Conservation (phyloP, 2,888 invertebrate species). For the Sycophila texana region DNA sequence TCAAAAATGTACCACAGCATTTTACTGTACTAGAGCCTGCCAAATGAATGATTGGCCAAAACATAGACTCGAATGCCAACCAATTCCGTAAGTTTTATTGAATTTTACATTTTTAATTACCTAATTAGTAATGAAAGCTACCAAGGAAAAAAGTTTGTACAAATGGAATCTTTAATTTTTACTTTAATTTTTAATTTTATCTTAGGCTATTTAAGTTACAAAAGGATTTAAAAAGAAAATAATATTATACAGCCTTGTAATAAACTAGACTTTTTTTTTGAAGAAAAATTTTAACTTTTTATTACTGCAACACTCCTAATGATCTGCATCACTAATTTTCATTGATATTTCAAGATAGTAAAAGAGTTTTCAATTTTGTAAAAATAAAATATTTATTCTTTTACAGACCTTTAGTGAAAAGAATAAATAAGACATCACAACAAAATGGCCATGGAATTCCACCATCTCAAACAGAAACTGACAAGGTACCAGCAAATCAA, state of each 20-base stretch:
- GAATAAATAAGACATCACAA: not conserved
- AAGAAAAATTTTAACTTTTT: too few relatives aligned
- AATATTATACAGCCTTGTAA: too few relatives aligned
- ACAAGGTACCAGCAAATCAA: not conserved
- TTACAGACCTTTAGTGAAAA: conserved; percentile 55
- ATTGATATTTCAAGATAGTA: too few relatives aligned
- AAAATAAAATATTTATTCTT: conserved; percentile 1
- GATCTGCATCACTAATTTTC: too few relatives aligned
- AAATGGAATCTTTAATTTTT: too few relatives aligned
- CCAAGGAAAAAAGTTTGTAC: too few relatives aligned
- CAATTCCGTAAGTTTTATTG: conserved; percentile 65
- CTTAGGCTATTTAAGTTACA: too few relatives aligned
- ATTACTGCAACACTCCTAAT: too few relatives aligned
- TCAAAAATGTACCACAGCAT: conserved; percentile 59
- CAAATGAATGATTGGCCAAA: conserved; percentile 68
- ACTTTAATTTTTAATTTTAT: too few relatives aligned
- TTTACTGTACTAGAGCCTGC: conserved; percentile 68
- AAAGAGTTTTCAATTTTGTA: not conserved
- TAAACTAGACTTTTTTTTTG: too few relatives aligned
- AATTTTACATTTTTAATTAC: not conserved
- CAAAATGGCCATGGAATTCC: not conserved
- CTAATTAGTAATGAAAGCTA: too few relatives aligned
- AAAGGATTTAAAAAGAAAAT: too few relatives aligned
- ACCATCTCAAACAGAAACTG: not conserved
- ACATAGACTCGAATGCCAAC: conserved; percentile 65